Percentiles rank a stretch among this genome's conserved stretches.
These are phyloP conservation scores for Lophotriccus pileatus DNA, from an alignment of 2,797 vertebrate genomes.

Conservation along the genomic window DNA sequence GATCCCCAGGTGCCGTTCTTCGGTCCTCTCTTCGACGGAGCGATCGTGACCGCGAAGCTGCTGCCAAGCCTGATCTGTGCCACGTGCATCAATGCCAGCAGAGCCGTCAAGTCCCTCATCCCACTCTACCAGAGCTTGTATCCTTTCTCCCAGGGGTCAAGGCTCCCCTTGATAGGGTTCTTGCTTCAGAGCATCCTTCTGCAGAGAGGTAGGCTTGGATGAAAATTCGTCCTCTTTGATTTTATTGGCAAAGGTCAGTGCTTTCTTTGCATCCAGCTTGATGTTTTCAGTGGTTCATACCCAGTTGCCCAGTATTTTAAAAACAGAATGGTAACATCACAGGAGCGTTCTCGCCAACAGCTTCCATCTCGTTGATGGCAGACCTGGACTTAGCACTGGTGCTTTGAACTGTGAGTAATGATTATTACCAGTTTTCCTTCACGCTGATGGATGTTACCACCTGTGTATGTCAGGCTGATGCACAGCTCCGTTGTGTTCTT, in stretches of 20 bases:
- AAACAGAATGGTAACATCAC: background rate
- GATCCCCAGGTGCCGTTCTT: conserved; percentile 91
- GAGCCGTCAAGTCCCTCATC: conserved; percentile 95
- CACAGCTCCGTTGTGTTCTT: background rate
- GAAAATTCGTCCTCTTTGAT: background rate
- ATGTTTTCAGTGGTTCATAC: background rate
- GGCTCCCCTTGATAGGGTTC: background rate
- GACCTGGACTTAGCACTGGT: background rate
- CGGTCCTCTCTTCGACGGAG: conserved; percentile 92
- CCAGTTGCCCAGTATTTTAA: background rate
- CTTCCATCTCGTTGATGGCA: background rate
- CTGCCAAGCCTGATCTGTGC: conserved; percentile 94
- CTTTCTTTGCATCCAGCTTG: rapidly evolving
- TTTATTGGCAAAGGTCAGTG: background rate
- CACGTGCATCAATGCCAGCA: conserved; percentile 97
- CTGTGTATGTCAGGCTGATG: background rate
- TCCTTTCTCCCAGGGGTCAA: conserved; percentile 79
- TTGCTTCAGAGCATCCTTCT: background rate
- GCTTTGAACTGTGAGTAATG: background rate
- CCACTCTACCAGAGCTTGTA: conserved; percentile 99
- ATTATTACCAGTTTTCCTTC: background rate
- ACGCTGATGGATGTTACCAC: background rate
- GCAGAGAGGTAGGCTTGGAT: conserved; percentile 50
- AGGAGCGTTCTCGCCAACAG: background rate
- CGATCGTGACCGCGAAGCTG: conserved; percentile 90